Conservation (phyloP, 2,888 invertebrate genomes). For the Agelastica alni region DNA sequence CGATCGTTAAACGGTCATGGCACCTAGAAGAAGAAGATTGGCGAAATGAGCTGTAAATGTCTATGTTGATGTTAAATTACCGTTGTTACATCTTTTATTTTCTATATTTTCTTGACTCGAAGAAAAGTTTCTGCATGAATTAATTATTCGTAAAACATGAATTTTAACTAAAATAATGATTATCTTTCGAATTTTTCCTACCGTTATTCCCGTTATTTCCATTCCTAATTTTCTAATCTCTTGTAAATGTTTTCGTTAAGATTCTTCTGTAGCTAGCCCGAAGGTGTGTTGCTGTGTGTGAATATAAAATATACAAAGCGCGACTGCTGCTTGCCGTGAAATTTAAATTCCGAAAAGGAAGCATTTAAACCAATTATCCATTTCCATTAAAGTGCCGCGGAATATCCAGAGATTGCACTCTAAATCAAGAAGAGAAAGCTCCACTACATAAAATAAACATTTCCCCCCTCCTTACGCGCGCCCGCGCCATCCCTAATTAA, state of each 20-base stretch:
- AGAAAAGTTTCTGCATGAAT: no score
- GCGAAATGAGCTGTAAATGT: no score
- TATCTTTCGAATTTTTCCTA: slow-evolving; percentile 1
- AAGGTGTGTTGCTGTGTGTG: slow-evolving; percentile 2
- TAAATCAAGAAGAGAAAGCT: slow-evolving; percentile 37
- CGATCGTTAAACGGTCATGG: no score
- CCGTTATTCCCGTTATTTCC: slow-evolving; percentile 3
- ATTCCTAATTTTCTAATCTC: slow-evolving; percentile 18
- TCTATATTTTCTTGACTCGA: no score
- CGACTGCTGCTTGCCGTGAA: slow-evolving; percentile 14
- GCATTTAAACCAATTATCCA: slow-evolving; percentile 33
- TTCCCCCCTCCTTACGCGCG: slow-evolving; percentile 28
- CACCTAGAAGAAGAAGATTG: no score
- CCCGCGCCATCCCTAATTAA: slow-evolving; percentile 34
- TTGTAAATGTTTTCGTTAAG: slow-evolving; percentile 19
- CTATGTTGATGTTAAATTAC: no score
- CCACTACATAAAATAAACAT: slow-evolving; percentile 42
- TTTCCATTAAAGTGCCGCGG: slow-evolving; percentile 35
- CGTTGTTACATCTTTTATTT: no score
- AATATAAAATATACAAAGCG: slow-evolving; percentile 1
- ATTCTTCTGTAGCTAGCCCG: slow-evolving; percentile 9
- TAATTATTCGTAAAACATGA: no score
- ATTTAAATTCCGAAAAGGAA: slow-evolving; percentile 24
- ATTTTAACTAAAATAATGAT: no score
- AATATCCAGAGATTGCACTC: slow-evolving; percentile 36